Conservation (phyloP, 2,797 vertebrate genomes). For the Danio kyathit region DNA sequence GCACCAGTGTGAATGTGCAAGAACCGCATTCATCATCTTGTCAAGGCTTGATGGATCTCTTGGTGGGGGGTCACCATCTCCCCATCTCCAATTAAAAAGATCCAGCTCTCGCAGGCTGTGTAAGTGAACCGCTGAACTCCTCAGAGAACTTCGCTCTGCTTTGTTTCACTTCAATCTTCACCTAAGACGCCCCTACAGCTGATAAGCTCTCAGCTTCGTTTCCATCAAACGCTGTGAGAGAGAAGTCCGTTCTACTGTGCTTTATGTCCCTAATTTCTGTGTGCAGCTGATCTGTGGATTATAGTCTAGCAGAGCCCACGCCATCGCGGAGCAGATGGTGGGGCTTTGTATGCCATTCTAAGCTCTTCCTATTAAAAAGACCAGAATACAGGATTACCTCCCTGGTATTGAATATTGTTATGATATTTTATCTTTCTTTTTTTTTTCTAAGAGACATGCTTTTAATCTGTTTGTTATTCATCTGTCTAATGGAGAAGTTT, state of each 20-base stretch:
- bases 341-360: constrained; percentile 63
- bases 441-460: constrained; percentile 34
- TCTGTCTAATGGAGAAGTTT: constrained; percentile 41
- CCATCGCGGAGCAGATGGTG: constrained; percentile 64
- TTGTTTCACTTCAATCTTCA: constrained; percentile 36
- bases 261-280: constrained; percentile 65
- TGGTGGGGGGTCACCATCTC: constrained; percentile 42
- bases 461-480: constrained; percentile 49
- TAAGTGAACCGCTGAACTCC: constrained; percentile 45
- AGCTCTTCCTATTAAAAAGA: constrained; percentile 64
- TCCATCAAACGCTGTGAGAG: constrained; percentile 55
- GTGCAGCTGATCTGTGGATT: constrained; percentile 66
- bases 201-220: constrained; percentile 63
- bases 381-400: constrained; percentile 62
- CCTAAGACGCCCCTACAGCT: constrained; percentile 38
- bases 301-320: constrained; percentile 49
- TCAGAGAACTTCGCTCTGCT: constrained; percentile 19
- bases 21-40: constrained; percentile 56
- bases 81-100: constrained; percentile 44
- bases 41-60: constrained; percentile 41
- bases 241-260: constrained; percentile 54
- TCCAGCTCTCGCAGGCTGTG: constrained; percentile 32
- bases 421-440: constrained; percentile 48
- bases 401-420: constrained; percentile 61
- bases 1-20: constrained; percentile 31